Conservation (phyloP, 2,113 vertebrate genomes). For the Serinus canaria region DNA sequence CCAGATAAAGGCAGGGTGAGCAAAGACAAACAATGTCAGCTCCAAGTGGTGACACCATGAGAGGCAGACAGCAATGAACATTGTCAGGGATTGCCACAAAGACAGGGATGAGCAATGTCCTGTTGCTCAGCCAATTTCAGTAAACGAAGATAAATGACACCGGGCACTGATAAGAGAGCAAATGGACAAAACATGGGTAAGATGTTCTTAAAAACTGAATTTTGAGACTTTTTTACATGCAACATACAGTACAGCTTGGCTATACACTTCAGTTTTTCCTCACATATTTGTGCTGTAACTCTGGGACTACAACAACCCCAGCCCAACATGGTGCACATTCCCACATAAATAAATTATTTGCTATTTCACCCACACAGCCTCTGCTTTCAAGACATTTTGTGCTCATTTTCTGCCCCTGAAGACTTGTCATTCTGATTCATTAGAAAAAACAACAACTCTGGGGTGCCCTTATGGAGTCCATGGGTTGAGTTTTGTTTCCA, state of each 20-base stretch:
- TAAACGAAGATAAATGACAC: conserved; percentile 37
- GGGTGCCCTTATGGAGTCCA: not conserved
- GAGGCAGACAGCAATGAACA: conserved; percentile 1
- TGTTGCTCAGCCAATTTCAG: not conserved
- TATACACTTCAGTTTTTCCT: not conserved
- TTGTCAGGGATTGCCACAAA: conserved; percentile 17
- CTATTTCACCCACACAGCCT: not conserved
- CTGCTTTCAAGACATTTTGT: not conserved
- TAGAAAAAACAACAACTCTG: not conserved
- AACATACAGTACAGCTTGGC: not conserved
- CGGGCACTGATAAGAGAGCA: not conserved
- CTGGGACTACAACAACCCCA: not conserved
- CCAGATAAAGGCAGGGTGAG: not conserved
- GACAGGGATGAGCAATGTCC: not conserved
- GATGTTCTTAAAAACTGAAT: not conserved
- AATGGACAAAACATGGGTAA: not conserved
- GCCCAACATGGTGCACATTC: not conserved
- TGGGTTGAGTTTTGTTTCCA: not conserved
- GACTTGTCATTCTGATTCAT: not conserved
- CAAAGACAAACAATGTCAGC: not conserved
- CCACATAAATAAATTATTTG: not conserved
- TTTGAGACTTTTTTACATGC: not conserved
- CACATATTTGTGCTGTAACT: not conserved
- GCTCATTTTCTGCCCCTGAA: not conserved
- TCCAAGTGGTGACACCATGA: not conserved